These are phyloP conservation scores for Carcinoscorpius rotundicauda DNA, from an alignment of 1,140 invertebrate genomes.

Conservation along the genomic window DNA sequence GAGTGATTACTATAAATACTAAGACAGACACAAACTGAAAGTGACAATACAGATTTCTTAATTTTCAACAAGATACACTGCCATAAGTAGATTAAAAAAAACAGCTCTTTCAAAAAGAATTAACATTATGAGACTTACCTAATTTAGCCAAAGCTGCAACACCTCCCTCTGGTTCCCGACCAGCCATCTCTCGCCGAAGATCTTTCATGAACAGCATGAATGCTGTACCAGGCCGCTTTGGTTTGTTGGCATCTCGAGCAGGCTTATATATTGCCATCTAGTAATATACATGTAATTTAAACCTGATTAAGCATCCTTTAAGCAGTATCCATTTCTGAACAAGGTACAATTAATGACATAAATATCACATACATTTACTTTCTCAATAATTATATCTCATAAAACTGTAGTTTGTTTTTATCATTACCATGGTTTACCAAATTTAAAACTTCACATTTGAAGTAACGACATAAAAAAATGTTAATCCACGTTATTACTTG, in stretches of 20 bases:
- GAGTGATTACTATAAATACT: too few species aligned
- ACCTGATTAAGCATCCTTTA: background rate
- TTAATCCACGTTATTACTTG: too few species aligned
- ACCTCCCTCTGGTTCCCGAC: slow-evolving; percentile 28
- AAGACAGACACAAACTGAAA: too few species aligned
- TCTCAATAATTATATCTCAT: too few species aligned
- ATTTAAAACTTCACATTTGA: background rate
- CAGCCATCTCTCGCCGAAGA: slow-evolving; percentile 29
- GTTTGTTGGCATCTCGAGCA: slow-evolving; percentile 26
- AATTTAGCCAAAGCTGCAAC: slow-evolving; percentile 29
- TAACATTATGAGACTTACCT: slow-evolving; percentile 10
- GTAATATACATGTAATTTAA: background rate
- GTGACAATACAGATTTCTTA: too few species aligned
- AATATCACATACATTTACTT: background rate
- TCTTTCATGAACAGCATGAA: slow-evolving; percentile 30
- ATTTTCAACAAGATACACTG: too few species aligned
- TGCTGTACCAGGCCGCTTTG: slow-evolving; percentile 28
- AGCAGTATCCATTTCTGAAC: background rate
- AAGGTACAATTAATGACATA: background rate
- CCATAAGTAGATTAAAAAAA: too few species aligned
- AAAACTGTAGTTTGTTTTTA: too few species aligned
- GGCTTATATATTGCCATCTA: slow-evolving; percentile 27
- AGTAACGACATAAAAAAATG: background rate
- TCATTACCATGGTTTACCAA: background rate
- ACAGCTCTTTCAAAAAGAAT: too few species aligned